phyloP scores from a whole-genome alignment of 2,888 invertebrate genomes.

The Acheta domesticus region DNA sequence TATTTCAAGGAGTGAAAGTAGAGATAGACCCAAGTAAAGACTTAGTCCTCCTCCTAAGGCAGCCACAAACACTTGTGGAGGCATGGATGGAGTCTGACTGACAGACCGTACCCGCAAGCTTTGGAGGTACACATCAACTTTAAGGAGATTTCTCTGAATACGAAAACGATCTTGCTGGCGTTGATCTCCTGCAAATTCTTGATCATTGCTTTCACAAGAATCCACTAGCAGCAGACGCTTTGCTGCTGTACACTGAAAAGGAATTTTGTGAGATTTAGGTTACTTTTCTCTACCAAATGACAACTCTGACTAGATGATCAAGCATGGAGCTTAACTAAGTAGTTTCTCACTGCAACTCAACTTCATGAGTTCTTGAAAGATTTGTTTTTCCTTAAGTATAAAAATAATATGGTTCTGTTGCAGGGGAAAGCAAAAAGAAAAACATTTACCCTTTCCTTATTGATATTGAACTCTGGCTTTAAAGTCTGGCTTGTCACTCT shows the following conservation, averaged over 20 bases:
- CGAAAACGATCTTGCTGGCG: constrained; percentile 28
- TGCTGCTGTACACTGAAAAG: constrained; percentile 30
- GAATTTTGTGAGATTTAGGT: neutral
- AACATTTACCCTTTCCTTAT: too few relatives aligned
- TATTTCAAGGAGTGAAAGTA: constrained; percentile 36
- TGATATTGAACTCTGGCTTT: too few relatives aligned
- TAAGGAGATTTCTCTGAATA: constrained; percentile 34
- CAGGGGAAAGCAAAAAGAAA: too few relatives aligned
- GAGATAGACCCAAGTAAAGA: constrained; percentile 37
- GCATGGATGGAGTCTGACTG: constrained; percentile 33
- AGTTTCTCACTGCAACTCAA: too few relatives aligned
- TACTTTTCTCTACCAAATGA: too few relatives aligned
- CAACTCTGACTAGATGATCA: too few relatives aligned
- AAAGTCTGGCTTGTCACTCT: too few relatives aligned
- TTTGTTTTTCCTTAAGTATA: too few relatives aligned
- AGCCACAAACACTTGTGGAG: constrained; percentile 35
- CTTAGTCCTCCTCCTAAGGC: constrained; percentile 38
- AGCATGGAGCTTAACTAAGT: too few relatives aligned
- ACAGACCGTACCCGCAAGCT: constrained; percentile 36
- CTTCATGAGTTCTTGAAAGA: too few relatives aligned
- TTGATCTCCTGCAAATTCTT: constrained; percentile 26
- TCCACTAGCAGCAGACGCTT: constrained; percentile 24
- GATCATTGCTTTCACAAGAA: constrained; percentile 22
- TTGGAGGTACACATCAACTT: constrained; percentile 37
- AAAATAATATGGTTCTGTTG: too few relatives aligned